Percentiles rank a stretch among this genome's conserved stretches.
These are phyloP conservation scores for Tachystola acroxantha DNA, from an alignment of 2,888 invertebrate species.

Conservation along the genomic window DNA sequence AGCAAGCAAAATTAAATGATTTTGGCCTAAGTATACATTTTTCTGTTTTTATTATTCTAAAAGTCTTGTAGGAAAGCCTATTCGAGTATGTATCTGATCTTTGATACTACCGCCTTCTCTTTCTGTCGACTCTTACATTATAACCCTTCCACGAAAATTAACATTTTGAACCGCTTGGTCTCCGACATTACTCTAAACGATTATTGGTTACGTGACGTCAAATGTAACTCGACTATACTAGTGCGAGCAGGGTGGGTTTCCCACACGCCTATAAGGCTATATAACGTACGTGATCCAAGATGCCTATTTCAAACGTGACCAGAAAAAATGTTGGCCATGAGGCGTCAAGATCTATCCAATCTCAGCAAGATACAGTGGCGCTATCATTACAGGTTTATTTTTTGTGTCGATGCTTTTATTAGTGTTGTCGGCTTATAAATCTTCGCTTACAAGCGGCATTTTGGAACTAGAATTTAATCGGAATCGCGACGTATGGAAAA, in stretches of 20 bases:
- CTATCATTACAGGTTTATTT: conserved; percentile 13
- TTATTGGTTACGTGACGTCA: conserved; percentile 33
- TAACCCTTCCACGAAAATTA: conserved; percentile 29
- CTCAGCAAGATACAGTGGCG: conserved; percentile 11
- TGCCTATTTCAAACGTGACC: conserved; percentile 9
- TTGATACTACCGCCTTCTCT: too few species aligned
- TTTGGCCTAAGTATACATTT: too few species aligned
- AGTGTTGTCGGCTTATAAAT: conserved; percentile 6
- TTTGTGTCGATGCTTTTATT: conserved; percentile 5
- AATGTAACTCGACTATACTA: conserved; percentile 1
- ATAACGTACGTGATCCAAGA: conserved; percentile 4
- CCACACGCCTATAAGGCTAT: conserved; percentile 8
- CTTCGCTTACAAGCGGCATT: not conserved
- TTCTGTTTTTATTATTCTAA: too few species aligned
- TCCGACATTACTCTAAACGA: conserved; percentile 21
- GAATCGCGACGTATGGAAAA: too few species aligned
- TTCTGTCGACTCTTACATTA: conserved; percentile 1
- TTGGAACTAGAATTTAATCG: not conserved
- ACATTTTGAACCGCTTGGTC: conserved; percentile 10
- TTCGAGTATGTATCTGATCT: too few species aligned
- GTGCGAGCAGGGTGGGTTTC: conserved; percentile 5
- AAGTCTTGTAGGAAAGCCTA: too few species aligned
- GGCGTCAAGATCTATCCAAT: conserved; percentile 12
- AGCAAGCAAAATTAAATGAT: too few species aligned
- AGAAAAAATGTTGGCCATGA: conserved; percentile 11